Evolutionary conservation across 2,797 vertebrate genomes (phyloP).

Genomic region (Argya squamiceps): DNA sequence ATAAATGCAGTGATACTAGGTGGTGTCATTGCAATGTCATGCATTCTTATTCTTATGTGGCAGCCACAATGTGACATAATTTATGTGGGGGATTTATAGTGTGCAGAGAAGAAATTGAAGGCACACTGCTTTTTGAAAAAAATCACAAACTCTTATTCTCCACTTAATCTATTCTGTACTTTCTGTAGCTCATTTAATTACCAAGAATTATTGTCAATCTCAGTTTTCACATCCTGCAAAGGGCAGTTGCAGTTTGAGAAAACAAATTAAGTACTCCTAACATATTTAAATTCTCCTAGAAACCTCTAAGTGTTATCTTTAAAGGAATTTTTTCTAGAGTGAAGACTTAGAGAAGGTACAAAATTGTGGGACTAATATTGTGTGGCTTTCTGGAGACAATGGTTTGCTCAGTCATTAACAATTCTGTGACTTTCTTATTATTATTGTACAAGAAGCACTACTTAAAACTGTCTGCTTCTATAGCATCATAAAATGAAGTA

Average conservation of each 20-base stretch:
- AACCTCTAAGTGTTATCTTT: background rate
- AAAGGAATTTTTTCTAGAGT: background rate
- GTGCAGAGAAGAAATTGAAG: background rate
- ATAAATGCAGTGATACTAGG: background rate
- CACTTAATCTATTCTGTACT: background rate
- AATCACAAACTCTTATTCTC: background rate
- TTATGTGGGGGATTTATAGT: background rate
- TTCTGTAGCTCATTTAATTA: background rate
- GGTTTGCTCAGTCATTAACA: background rate
- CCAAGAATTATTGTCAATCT: background rate
- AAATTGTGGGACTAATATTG: background rate
- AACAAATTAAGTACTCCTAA: background rate
- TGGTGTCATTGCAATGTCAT: background rate
- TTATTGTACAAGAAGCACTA: background rate
- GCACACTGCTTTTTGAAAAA: background rate
- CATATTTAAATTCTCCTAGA: background rate
- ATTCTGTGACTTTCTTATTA: background rate
- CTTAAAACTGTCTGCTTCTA: conserved; percentile 8
- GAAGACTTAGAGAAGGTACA: background rate
- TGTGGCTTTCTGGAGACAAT: background rate
- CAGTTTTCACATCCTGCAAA: background rate
- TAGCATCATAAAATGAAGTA: background rate
- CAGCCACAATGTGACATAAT: background rate
- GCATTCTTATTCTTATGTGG: background rate
- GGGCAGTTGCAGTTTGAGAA: background rate